These are phyloP conservation scores for Polyommatus iphigenia DNA, from an alignment of 2,888 invertebrate genomes.

Conservation along the genomic window DNA sequence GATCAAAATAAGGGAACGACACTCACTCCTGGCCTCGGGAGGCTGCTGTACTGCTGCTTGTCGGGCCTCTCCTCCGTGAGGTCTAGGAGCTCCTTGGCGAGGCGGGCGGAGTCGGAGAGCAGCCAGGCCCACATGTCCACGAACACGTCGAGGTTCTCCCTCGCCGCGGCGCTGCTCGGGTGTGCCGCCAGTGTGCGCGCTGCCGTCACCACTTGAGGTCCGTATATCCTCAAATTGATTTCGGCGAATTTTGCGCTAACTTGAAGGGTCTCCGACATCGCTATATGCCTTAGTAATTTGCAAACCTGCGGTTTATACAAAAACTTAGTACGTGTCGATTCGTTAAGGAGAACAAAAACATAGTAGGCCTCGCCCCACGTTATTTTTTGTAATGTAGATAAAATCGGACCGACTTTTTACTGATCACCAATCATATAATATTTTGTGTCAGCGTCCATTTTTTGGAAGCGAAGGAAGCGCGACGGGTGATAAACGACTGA, in stretches of 20 bases:
- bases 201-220: conserved; percentile 96
- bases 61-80: conserved; percentile 82
- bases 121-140: conserved; percentile 97
- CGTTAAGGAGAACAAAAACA: conserved; percentile 25
- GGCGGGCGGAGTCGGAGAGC: conserved; percentile 93
- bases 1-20: conserved; percentile 5
- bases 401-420: background rate
- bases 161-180: conserved; percentile 96
- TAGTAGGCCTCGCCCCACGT: background rate
- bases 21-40: conserved; percentile 95
- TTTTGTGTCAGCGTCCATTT: conserved; percentile 1
- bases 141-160: conserved; percentile 98
- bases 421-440: conserved; percentile 13
- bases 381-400: background rate
- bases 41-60: conserved; percentile 89
- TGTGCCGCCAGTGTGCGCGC: conserved; percentile 95
- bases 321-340: background rate
- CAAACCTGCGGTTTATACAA: conserved; percentile 84
- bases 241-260: conserved; percentile 98
- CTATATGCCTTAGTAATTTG: conserved; percentile 97
- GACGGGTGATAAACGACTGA: conserved; percentile 7
- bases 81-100: conserved; percentile 94
- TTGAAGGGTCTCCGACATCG: conserved; percentile 95
- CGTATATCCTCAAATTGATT: conserved; percentile 95
- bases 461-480: background rate